Evolutionary conservation across 2,888 invertebrate genomes (phyloP).

Genomic region (Lissonota sp.): DNA sequence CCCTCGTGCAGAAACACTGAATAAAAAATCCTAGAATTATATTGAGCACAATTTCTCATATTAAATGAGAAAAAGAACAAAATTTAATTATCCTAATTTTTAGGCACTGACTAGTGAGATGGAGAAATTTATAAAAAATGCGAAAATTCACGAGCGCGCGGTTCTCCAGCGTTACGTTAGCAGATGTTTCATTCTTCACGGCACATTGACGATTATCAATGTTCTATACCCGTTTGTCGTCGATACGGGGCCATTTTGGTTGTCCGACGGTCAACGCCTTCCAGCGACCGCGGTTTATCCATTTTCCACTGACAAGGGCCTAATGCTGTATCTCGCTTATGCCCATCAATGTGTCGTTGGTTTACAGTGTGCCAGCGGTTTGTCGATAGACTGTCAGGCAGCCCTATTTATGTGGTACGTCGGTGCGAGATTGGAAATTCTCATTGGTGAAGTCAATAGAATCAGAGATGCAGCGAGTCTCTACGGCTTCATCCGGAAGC

Average conservation of each 20-base stretch:
- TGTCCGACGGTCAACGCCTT: conserved; percentile 55
- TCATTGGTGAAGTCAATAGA: conserved; percentile 38
- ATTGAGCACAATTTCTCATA: too few relatives aligned
- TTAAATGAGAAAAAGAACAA: too few relatives aligned
- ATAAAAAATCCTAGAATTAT: too few relatives aligned
- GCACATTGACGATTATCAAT: conserved; percentile 49
- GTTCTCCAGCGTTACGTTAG: conserved; percentile 66
- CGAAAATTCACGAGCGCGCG: conserved; percentile 46
- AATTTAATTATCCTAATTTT: too few relatives aligned
- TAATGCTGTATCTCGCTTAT: conserved; percentile 57
- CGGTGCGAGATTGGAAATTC: conserved; percentile 68
- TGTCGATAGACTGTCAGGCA: conserved; percentile 70
- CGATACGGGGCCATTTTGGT: conserved; percentile 66
- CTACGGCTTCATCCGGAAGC: conserved; percentile 29
- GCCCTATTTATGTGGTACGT: conserved; percentile 72
- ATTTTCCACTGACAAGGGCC: conserved; percentile 54
- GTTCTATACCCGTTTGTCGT: conserved; percentile 64
- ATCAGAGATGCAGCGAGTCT: conserved; percentile 33
- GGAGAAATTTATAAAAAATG: conserved; percentile 65
- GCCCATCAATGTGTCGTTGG: conserved; percentile 62
- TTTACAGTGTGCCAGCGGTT: conserved; percentile 59
- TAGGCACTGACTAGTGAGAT: conserved; percentile 65
- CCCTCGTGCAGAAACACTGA: too few relatives aligned
- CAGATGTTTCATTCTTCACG: conserved; percentile 59
- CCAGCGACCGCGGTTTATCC: conserved; percentile 66